Evolutionary conservation across 1,140 invertebrate genomes (phyloP), one percentile per base, ranked within the genome.

Genomic region (Aphaenogaster ashmeadi): DNA sequence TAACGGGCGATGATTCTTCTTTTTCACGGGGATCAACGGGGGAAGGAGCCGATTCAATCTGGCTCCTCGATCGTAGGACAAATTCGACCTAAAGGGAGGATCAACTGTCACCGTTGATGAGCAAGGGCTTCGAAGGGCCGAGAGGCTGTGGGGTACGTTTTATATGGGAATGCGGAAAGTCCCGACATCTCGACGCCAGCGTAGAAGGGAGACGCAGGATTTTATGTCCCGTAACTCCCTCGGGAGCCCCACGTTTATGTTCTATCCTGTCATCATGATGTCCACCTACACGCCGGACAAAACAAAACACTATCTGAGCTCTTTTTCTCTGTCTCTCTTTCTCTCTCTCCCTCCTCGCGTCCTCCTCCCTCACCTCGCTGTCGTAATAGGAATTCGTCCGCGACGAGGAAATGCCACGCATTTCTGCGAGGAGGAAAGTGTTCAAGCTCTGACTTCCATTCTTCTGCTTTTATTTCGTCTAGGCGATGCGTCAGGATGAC

Each of bases 171-270:
- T 87, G 88, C 71, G 90, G 89, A 64, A 91, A 94, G 86, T 90
- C 90, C 91, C 95, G 94, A 95, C 94, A 94, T 95, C 93, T 94
- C 91, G 94, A 94, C 94, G 94, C 94, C 94, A 93, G 80, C 80
- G 88, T 91, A 89, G 88, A 89, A 88, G 93, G 93, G 92, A 93
- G 92, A 92, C 84, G 89, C 92, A 89, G 93, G 92, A 94, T 95
- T 95, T 95, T 95, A 95, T 95, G 94, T 94, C 92, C 93, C 93
- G 94, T 94, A 94, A 94, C 95, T 95, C 94, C 94, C 94, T 91
- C 88, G 93, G 93, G 93, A 94, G 91, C 91, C 90, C 88, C 89
- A 81, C 93, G 91, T 94, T 94, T 95, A 95, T 93, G 93, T 92
- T 92, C 93, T 89, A 93, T 93, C 90, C 93, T 93, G 93, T 94